Conservation (phyloP, 2,113 vertebrate species). For the Haplotaxodon microlepis region DNA sequence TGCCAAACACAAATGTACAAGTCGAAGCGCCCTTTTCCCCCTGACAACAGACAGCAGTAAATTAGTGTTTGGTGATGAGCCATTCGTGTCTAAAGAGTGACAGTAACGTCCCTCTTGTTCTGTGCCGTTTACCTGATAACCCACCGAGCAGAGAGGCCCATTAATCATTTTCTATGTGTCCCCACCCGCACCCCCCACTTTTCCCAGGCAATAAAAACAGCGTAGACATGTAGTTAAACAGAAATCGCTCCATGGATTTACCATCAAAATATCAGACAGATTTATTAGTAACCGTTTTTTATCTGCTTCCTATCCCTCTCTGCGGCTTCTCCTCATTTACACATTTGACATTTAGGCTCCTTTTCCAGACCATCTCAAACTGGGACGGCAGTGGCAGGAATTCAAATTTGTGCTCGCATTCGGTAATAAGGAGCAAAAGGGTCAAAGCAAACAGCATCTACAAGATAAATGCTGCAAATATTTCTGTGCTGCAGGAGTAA, state of each 20-base stretch:
- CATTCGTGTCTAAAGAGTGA: neutral
- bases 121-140: slow-evolving; percentile 11
- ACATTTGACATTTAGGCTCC: slow-evolving; percentile 15
- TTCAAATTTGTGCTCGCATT: neutral
- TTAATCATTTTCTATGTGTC: slow-evolving; percentile 9
- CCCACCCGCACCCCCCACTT: neutral
- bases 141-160: neutral
- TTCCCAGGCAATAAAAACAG: slow-evolving; percentile 17
- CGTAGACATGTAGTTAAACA: slow-evolving; percentile 15
- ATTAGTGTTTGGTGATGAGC: neutral
- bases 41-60: neutral
- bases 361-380: neutral
- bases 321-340: neutral
- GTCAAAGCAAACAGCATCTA: neutral
- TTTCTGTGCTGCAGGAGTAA: neutral
- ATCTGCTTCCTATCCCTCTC: neutral
- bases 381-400: neutral
- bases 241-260: slow-evolving; percentile 41
- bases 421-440: neutral
- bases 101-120: neutral
- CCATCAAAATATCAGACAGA: slow-evolving; percentile 47
- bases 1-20: neutral
- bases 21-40: neutral
- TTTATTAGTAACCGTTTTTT: slow-evolving; percentile 33
- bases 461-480: slow-evolving; percentile 12